Evolutionary conservation across 1,140 invertebrate genomes (phyloP).

Genomic region (Drosophila pandora): DNA sequence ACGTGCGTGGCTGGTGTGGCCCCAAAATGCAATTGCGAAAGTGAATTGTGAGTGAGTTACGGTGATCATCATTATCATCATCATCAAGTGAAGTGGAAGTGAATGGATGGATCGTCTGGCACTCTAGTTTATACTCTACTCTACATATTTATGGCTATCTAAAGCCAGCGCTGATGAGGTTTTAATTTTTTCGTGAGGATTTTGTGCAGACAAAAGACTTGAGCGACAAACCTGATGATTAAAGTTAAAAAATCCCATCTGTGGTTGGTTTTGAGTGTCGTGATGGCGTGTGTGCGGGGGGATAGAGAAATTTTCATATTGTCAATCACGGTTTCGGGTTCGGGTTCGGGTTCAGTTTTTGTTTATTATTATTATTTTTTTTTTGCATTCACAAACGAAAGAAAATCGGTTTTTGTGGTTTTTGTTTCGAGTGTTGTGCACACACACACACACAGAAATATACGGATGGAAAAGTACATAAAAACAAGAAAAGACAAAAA

Average conservation of each 20-base stretch:
- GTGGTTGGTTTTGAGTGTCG: slow-evolving; percentile 61
- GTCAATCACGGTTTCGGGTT: slow-evolving; percentile 47
- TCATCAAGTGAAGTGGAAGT: slow-evolving; percentile 57
- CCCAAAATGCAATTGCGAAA: slow-evolving; percentile 75
- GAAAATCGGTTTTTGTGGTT: slow-evolving; percentile 66
- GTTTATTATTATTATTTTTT: slow-evolving; percentile 11
- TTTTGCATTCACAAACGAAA: slow-evolving; percentile 49
- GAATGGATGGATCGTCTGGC: slow-evolving; percentile 37
- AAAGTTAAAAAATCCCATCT: slow-evolving; percentile 84
- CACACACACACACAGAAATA: slow-evolving; percentile 36
- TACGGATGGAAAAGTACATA: slow-evolving; percentile 36
- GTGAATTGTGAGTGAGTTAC: slow-evolving; percentile 55
- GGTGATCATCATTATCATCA: slow-evolving; percentile 44
- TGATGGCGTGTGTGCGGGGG: slow-evolving; percentile 32
- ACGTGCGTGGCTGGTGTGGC: slow-evolving; percentile 47
- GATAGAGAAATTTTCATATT: slow-evolving; percentile 54
- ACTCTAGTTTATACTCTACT: slow-evolving; percentile 17
- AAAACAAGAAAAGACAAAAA: slow-evolving; percentile 53
- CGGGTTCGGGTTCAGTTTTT: slow-evolving; percentile 10
- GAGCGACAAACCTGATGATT: slow-evolving; percentile 83
- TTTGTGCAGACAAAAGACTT: slow-evolving; percentile 82
- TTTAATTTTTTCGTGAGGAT: slow-evolving; percentile 45
- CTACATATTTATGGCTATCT: slow-evolving; percentile 29
- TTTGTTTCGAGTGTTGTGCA: slow-evolving; percentile 30
- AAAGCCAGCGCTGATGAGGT: slow-evolving; percentile 41